Conservation (phyloP, 1,140 invertebrate genomes). For the Uloborus diversus region DNA sequence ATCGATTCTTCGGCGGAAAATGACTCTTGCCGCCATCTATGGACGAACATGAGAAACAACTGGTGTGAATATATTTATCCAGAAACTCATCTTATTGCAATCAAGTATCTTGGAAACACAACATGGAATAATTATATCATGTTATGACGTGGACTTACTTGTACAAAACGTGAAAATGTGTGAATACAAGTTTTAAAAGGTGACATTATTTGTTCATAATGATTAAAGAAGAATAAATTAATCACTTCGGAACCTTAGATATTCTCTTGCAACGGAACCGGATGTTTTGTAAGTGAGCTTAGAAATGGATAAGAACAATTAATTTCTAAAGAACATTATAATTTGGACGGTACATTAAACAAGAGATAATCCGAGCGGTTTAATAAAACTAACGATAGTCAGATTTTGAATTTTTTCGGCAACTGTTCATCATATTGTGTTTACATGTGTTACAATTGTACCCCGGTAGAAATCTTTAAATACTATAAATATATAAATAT, state of each 20-base stretch:
- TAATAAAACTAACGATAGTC: not conserved
- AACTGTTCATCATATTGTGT: not conserved
- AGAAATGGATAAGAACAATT: conserved; percentile 26
- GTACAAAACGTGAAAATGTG: too few relatives aligned
- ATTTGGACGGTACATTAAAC: too few relatives aligned
- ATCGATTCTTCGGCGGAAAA: too few relatives aligned
- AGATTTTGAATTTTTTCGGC: not conserved
- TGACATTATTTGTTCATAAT: too few relatives aligned
- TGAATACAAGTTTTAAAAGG: too few relatives aligned
- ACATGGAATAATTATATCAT: too few relatives aligned
- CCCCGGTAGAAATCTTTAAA: conserved; percentile 33
- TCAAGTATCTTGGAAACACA: not conserved
- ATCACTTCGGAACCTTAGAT: not conserved
- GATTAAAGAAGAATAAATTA: too few relatives aligned
- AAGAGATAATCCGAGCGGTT: too few relatives aligned
- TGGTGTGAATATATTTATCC: not conserved
- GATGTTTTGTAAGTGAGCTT: conserved; percentile 29
- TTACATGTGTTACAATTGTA: conserved; percentile 47
- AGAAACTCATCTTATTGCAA: not conserved
- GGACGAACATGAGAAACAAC: not conserved
- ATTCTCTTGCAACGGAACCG: not conserved
- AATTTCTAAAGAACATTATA: too few relatives aligned
- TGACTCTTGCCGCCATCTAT: not conserved
- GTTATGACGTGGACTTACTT: too few relatives aligned
- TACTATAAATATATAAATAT: conserved; percentile 37